Base-by-base conservation (phyloP, 2,113 vertebrate genomes). In the Sclerurus mexicanus region DNA sequence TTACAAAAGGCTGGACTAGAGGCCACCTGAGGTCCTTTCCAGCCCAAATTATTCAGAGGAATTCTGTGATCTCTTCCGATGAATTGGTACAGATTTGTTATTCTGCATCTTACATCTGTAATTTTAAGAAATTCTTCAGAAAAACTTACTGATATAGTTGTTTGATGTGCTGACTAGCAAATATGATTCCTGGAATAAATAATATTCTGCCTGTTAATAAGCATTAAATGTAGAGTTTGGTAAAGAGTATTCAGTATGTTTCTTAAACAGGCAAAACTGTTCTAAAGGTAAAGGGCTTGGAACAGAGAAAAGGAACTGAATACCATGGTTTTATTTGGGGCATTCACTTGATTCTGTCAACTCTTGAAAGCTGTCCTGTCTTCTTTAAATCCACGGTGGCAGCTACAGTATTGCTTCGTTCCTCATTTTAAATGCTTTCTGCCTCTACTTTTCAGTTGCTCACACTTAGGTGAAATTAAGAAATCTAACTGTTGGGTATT, bases 381-480 rank as follows among this genome's bases (percentile, higher is more conserved):
- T 74, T 87, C 78, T 95, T 93, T 93, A 97, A 97, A 85, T 94
- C 88, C 62, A 73, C 46, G 69, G 84, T 91, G 30, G 79, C 89
- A 73, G 84, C 60, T 91, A 92, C 3, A 7, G 77, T 67, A 63
- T 89, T 91, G 56, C 85, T 91, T 95, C 3, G 9, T 96, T 95
- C 89, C 96, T 97, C 64, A 85, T 95, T 97, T 96, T 95, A 91
- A 97, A 98, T 93, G 90, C 53, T 96, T 96, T 97, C 74, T 91
- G 91, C 77, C 59, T 90, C 84, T 91, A 37, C 72, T 92, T 96
- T 96, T 95, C 91, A 97, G 92, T 91, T 21, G 19, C 92, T 97
- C 89, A 92, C 96, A 93, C 94, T 98, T 97, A 96, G 95, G 97
- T 97, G 96, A 96, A 98, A 98, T 98, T 98, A 98, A 97, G 90